Evolutionary conservation across 2,888 invertebrate genomes (phyloP), one percentile per base, ranked within the genome.

Genomic region (Torymus aiolomorphi): DNA sequence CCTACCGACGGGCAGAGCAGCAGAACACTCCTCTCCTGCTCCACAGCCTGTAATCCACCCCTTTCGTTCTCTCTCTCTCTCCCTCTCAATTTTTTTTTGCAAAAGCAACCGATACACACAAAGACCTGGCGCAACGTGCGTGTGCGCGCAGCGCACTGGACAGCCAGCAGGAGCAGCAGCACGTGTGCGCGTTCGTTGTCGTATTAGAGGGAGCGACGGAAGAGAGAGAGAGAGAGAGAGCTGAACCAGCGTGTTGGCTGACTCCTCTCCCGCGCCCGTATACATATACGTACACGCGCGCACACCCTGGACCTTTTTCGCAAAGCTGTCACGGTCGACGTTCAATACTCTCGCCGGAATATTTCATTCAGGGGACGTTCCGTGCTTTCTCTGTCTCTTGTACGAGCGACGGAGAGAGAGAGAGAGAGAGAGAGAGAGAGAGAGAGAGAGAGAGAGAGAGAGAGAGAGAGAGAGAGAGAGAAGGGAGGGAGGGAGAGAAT

Each of bases 41-140:
- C n/a, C n/a, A 2, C 54, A 10, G 61, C 52, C 11, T 42, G 31
- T 56, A 49, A 57, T 77, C 16, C 71, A 86, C 86, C 87, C 86
- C 86, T 86, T 88, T 87, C 83, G 83, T 84, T 14, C 24, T 61
- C 11, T 11, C 42, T 31, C 31, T 42, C 5, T 42, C 42, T 42
- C 42, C 42, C 8, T 42, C 42, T 42, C 42, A 42, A 42, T 8
- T 42, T 10, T 16, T 85, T 85, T 84, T 84, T 83, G 82, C 84
- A 83, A 84, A 83, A 79, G 80, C 83, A 84, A 86, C 49, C 59
- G n/a, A 61, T 3, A 56, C 20, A 13, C 13, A n/a, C 13, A 49
- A 0, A 24, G 13, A 14, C 1, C 20, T 14, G 61, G 74, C 81
- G 65, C 81, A 78, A 69, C 76, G 81, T 81, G 81, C 76, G 76